These are phyloP conservation scores for Chrysolina americana DNA, from an alignment of 2,888 invertebrate genomes.

Conservation along the genomic window DNA sequence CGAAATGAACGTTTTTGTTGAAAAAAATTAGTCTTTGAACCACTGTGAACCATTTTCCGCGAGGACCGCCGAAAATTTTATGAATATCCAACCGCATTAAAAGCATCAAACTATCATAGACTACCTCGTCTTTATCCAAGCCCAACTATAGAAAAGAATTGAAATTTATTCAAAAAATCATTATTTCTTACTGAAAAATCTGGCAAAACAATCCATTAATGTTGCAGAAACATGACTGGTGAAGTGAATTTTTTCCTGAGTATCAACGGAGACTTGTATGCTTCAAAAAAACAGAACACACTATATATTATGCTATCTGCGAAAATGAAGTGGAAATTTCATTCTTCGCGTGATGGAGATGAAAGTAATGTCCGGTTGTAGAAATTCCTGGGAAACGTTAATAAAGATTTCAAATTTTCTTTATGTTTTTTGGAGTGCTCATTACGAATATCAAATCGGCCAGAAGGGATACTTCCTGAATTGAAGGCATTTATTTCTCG, in stretches of 20 bases:
- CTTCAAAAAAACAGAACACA: constrained; percentile 33
- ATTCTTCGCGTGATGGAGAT: no score
- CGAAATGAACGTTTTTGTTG: no score
- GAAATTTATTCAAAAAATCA: constrained; percentile 52
- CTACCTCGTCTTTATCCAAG: constrained; percentile 94
- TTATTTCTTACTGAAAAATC: constrained; percentile 47
- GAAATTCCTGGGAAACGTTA: no score
- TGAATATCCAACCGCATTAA: constrained; percentile 45
- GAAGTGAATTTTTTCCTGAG: constrained; percentile 43
- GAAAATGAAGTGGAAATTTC: not conserved
- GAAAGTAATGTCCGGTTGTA: no score
- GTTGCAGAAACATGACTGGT: constrained; percentile 52
- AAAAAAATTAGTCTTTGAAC: not conserved
- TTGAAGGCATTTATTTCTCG: no score
- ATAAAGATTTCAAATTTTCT: no score
- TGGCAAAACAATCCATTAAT: constrained; percentile 50
- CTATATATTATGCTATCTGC: no score
- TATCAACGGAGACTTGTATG: constrained; percentile 43
- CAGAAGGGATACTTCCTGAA: no score
- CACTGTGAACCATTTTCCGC: not conserved
- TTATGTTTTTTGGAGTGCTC: no score
- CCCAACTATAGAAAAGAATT: constrained; percentile 79
- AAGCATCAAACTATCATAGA: constrained; percentile 61
- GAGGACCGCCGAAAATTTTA: constrained; percentile 18
- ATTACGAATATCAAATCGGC: no score